Percentiles rank a stretch among this genome's conserved stretches.
These are phyloP conservation scores for Rotaria socialis DNA, from an alignment of 2,888 invertebrate species.

Conservation along the genomic window DNA sequence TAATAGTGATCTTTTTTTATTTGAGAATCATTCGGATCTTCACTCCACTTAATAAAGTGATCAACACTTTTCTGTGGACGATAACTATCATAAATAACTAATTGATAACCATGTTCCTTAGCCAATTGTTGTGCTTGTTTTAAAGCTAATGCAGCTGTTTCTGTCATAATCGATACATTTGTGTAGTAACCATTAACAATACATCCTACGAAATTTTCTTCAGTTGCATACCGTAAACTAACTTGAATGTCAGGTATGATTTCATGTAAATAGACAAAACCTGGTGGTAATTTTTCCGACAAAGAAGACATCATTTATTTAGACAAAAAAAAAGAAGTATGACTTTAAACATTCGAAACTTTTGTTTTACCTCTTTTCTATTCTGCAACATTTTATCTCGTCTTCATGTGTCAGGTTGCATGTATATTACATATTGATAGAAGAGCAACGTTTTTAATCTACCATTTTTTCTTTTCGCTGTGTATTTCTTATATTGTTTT, in stretches of 20 bases:
- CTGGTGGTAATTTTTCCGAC: not conserved
- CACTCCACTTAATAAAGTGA: slow-evolving; percentile 38
- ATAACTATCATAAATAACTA: slow-evolving; percentile 39
- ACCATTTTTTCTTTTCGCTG: too few relatives aligned
- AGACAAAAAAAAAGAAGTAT: too few relatives aligned
- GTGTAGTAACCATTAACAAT: slow-evolving; percentile 16
- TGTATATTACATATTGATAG: too few relatives aligned
- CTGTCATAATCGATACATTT: slow-evolving; percentile 20
- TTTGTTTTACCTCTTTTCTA: too few relatives aligned
- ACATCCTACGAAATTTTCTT: not conserved
- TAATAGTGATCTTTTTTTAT: slow-evolving; percentile 19
- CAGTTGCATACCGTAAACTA: slow-evolving; percentile 23
- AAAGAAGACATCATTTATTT: too few relatives aligned
- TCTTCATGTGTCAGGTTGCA: too few relatives aligned
- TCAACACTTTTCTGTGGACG: slow-evolving; percentile 37
- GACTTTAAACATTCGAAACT: too few relatives aligned
- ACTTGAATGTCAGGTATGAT: slow-evolving; percentile 24
- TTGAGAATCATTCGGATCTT: slow-evolving; percentile 26
- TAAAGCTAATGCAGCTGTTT: slow-evolving; percentile 17
- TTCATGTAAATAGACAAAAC: slow-evolving; percentile 35
- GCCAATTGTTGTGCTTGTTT: not conserved
- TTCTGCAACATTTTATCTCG: too few relatives aligned
- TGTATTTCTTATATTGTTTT: too few relatives aligned
- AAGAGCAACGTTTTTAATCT: too few relatives aligned
- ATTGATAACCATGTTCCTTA: slow-evolving; percentile 31